Evolutionary conservation across 1,140 invertebrate genomes (phyloP).

Genomic region (Bombyx mori): ASM3026992v2 NC_085129.1:12397501-12398000

Average conservation of each 20-base stretch:
- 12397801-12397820: background rate
- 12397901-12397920: background rate
- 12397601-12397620: background rate
- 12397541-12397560: no score
- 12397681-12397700: constrained; percentile 2
- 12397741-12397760: constrained; percentile 42
- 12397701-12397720: background rate
- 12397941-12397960: no score
- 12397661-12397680: background rate
- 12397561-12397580: no score
- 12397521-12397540: no score
- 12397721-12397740: constrained; percentile 10
- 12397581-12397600: no score
- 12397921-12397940: background rate
- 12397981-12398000: no score
- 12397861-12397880: background rate
- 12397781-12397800: constrained; percentile 7
- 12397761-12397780: constrained; percentile 54
- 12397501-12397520: no score
- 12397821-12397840: background rate
- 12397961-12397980: no score
- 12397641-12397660: background rate
- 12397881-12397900: background rate
- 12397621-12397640: background rate
- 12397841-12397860: background rate